phyloP scores from a whole-genome alignment of 2,113 vertebrate genomes.

The Mellivora capensis region DNA sequence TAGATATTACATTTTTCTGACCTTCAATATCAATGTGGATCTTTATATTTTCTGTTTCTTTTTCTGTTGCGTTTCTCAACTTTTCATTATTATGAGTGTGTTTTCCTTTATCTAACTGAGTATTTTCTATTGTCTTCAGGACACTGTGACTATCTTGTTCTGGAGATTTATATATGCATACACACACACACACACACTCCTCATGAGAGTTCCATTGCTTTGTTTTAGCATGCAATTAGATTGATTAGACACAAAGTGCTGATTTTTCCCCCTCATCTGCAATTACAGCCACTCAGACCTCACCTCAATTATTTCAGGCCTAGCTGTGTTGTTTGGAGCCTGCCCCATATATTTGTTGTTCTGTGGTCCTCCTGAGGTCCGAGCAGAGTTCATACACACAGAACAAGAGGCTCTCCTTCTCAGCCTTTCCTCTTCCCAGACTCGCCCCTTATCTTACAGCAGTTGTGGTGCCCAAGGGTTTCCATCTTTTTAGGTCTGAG shows the following conservation, averaged over 20 bases:
- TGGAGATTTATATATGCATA: not conserved
- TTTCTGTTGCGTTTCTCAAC: not conserved
- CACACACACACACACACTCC: not conserved
- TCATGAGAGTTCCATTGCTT: not conserved
- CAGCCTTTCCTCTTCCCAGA: not conserved
- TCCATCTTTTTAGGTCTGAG: not conserved
- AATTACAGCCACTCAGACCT: not conserved
- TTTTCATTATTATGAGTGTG: not conserved
- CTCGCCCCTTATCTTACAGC: fast-evolving
- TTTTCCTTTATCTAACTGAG: not conserved
- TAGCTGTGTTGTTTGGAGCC: not conserved
- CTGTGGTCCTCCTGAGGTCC: not conserved
- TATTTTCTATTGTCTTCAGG: not conserved
- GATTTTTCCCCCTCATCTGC: not conserved
- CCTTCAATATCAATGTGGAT: not conserved
- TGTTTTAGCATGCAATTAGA: not conserved
- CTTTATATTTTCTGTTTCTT: not conserved
- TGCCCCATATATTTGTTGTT: fast-evolving
- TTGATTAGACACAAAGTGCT: not conserved
- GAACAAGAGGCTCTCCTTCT: not conserved
- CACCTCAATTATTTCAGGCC: not conserved
- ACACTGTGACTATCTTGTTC: not conserved
- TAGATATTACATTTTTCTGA: not conserved
- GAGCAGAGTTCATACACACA: not conserved
- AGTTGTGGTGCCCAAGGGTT: too few relatives aligned